Percentiles rank a stretch among this genome's conserved stretches.
These are phyloP conservation scores for Machaerirhynchus nigripectus DNA, from an alignment of 2,113 vertebrate species.

Conservation along the genomic window DNA sequence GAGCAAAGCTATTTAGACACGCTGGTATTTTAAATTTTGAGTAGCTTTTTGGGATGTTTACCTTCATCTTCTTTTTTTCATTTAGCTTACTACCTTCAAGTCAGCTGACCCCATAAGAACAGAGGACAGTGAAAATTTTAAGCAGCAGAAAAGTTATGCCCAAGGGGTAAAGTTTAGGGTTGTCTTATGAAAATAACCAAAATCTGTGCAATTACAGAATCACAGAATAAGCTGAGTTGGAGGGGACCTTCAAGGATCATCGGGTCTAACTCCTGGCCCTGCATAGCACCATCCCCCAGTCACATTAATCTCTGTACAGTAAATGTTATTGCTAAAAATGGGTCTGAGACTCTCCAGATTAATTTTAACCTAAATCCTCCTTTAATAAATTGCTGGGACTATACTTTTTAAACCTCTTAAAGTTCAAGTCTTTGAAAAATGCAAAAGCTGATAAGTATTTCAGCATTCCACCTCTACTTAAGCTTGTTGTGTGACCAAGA, in stretches of 20 bases:
- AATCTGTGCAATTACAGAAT: background rate
- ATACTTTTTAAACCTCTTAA: slow-evolving; percentile 18
- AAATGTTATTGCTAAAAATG: background rate
- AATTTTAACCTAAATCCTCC: background rate
- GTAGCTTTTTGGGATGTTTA: background rate
- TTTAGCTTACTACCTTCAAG: background rate
- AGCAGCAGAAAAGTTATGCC: background rate
- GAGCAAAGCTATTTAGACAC: background rate
- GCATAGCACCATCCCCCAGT: background rate
- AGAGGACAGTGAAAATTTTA: background rate
- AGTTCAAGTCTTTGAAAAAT: slow-evolving; percentile 25
- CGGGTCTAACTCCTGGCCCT: background rate
- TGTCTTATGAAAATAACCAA: background rate
- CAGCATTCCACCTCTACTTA: background rate
- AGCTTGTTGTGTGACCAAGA: background rate
- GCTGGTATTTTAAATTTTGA: background rate
- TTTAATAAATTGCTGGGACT: background rate
- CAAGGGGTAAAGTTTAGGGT: background rate
- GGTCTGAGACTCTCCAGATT: background rate
- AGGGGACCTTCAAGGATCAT: background rate
- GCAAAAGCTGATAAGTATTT: background rate
- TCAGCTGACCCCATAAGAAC: background rate
- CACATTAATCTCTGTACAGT: background rate
- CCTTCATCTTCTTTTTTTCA: background rate
- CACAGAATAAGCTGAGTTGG: background rate